Evolutionary conservation across 2,888 invertebrate species (phyloP), one percentile per base, ranked within the genome.

Genomic region (Campoletis raptor): DNA sequence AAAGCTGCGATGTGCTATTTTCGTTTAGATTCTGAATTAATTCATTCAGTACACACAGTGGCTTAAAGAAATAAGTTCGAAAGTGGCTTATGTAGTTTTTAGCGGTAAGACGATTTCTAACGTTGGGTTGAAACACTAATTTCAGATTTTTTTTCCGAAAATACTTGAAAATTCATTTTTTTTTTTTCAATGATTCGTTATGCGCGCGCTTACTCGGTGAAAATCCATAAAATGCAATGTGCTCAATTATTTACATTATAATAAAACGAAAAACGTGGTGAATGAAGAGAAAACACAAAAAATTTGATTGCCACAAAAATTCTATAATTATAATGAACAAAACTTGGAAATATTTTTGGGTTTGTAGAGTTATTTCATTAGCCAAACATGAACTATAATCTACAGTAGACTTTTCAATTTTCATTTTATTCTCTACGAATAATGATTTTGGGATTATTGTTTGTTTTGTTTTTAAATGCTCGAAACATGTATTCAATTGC

Each of bases 191-290:
- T 24, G 21, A 74, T 82, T 69, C 74, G 64, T 48, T 74, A 76
- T 48, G 40, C 72, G 45, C 66, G 30, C 66, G 45, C 66, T 76
- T 57, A 76, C 42, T 84, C 78, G 45, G 77, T 83, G 79, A 76
- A 83, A 82, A 74, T 79, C 42, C 36, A 82, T 36, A 54, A 79
- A 79, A 74, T 30, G 81, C 79, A 21, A 79, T 82, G 85, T 82
- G 80, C 80, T 72, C 57, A 83, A 82, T 45, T 83, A 86, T 86
- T 84, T 84, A 83, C 86, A 86, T 67, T 52, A 73, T 57, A 57
- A 73, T 74, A 30, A 70, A 81, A 77, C 72, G 73, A 21, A 40
- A 83, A 83, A 70, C 30, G 40, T 61, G 74, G 74, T 61, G 61
- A 74, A 66, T 61, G 54, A 48, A 82, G 36, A 70, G 48, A 57